Evolutionary conservation across 2,113 vertebrate species (phyloP), one percentile per base, ranked within the genome.

Genomic region (Phalacrocorax carbo): DNA sequence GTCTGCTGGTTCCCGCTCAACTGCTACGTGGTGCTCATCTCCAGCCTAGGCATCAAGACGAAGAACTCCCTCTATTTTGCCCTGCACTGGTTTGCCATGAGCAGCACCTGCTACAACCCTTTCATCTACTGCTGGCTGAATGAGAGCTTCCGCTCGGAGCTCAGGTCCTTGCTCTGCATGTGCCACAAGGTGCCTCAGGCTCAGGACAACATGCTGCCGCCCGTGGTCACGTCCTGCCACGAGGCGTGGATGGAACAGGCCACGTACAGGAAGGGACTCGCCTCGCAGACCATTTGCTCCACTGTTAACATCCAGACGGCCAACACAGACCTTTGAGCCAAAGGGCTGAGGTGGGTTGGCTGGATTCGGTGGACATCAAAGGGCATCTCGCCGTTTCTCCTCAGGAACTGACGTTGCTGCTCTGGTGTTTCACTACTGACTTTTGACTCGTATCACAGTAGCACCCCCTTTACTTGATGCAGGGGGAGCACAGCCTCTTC

Each of bases 1-100:
- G 82, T 98, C 42, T 98, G 97, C 93, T 97, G 97, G 97, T 97
- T 98, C 60, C 96, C 97, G 6, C 92, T 98, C 71, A 97, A 97
- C 82, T 97, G 97, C 86, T 98, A 97, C 0, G 94, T 97, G 49
- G 95, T 98, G 46, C 97, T 98, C 51, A 95, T 98, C 86, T 98
- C 97, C 80, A 98, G 97, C 7, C 93, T 97, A 8, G 95, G 94
- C 58, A 97, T 98, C 83, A 90, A 94, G 81, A 83, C 90, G 0
- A 97, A 88, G 73, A 98, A 97, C 79, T 90, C 66, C 0, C 87
- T 98, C 18, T 98, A 98, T 23, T 98, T 98, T 0, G 26, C 94
- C 34, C 76, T 98, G 76, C 96, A 96, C 54, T 97, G 96, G 96
- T 94, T 97, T 1, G 96, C 97, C 66, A 96, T 94, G 96, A 96